Evolutionary conservation across 2,888 invertebrate genomes (phyloP).

Genomic region (Chloromyia formosa): DNA sequence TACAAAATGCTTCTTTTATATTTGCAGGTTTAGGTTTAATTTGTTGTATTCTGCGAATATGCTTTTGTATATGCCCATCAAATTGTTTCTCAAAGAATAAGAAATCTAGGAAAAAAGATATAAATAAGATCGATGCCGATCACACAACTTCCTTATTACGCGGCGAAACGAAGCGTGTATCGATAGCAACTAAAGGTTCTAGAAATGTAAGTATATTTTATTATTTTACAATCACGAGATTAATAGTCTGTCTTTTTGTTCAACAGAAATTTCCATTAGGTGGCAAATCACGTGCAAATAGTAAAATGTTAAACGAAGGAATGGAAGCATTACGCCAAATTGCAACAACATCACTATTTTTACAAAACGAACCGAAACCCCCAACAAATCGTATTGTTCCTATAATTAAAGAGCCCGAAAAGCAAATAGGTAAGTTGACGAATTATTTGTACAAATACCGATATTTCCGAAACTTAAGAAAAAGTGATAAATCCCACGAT

Average conservation of each 20-base stretch:
- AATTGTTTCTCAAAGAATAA: slow-evolving; percentile 75
- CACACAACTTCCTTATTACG: slow-evolving; percentile 63
- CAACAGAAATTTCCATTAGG: slow-evolving; percentile 60
- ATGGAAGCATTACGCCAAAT: slow-evolving; percentile 65
- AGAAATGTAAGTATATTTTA: slow-evolving; percentile 21
- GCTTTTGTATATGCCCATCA: slow-evolving; percentile 84
- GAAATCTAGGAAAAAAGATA: slow-evolving; percentile 69
- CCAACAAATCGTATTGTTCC: slow-evolving; percentile 60
- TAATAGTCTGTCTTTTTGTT: not conserved
- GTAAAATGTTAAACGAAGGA: slow-evolving; percentile 64
- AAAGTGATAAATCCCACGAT: not conserved
- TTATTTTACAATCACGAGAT: not conserved
- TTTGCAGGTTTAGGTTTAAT: slow-evolving; percentile 74
- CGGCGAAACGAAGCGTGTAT: slow-evolving; percentile 63
- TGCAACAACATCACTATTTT: slow-evolving; percentile 64
- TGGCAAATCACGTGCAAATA: slow-evolving; percentile 60
- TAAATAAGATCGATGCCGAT: slow-evolving; percentile 63
- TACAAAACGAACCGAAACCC: slow-evolving; percentile 64
- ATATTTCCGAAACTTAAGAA: not conserved
- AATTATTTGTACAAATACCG: not conserved
- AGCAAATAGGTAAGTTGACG: slow-evolving; percentile 51
- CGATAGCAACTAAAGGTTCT: slow-evolving; percentile 60
- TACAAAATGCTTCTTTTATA: not conserved
- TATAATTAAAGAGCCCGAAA: slow-evolving; percentile 63
- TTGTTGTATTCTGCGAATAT: slow-evolving; percentile 83